phyloP scores from a whole-genome alignment of 2,888 invertebrate genomes.

The Melikaiella ostensackeni region DNA sequence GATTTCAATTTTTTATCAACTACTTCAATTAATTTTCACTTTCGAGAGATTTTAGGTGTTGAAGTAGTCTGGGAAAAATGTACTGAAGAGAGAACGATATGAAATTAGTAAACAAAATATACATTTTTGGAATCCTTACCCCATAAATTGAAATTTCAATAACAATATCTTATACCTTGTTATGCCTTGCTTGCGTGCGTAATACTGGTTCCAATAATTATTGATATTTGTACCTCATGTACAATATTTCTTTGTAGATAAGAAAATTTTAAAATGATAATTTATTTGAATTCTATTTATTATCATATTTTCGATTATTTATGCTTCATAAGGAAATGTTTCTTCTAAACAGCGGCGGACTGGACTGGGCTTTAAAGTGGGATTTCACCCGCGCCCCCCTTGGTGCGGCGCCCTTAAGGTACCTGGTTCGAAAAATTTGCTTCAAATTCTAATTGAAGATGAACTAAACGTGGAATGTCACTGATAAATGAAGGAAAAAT shows the following conservation, averaged over 20 bases:
- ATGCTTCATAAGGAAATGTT: too few relatives aligned
- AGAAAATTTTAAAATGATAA: background rate
- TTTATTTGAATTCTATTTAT: background rate
- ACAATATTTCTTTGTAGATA: background rate
- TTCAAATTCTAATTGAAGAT: too few relatives aligned
- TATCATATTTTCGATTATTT: background rate
- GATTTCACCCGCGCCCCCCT: too few relatives aligned
- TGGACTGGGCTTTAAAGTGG: too few relatives aligned
- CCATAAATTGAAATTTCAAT: background rate
- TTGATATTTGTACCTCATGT: background rate
- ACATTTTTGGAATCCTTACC: background rate
- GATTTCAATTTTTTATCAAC: too few relatives aligned
- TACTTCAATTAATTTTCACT: too few relatives aligned
- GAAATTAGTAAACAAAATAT: background rate
- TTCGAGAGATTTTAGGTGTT: too few relatives aligned
- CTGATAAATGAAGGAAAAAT: too few relatives aligned
- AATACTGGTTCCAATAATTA: background rate
- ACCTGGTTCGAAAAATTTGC: too few relatives aligned
- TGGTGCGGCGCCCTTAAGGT: too few relatives aligned
- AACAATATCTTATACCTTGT: background rate
- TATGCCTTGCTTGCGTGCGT: background rate
- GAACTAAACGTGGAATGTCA: too few relatives aligned
- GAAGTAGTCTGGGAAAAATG: background rate
- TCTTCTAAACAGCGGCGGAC: too few relatives aligned
- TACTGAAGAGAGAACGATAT: background rate